Conservation (phyloP, 2,888 invertebrate genomes). For the Sminthurinus aureus region DNA sequence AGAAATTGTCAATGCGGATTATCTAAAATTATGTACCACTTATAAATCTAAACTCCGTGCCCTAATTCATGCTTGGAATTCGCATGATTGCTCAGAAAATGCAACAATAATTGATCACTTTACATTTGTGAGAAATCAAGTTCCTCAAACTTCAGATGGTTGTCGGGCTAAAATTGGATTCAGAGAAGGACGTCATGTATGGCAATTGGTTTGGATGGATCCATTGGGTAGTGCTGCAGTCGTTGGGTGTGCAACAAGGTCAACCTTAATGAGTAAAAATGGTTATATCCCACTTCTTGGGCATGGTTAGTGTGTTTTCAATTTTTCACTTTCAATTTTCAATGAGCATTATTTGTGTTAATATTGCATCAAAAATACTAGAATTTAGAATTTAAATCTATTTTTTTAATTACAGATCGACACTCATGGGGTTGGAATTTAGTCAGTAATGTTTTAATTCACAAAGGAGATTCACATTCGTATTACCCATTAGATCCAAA, state of each 20-base stretch:
- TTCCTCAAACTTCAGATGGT: slow-evolving; percentile 24
- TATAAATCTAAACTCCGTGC: slow-evolving; percentile 26
- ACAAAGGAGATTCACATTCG: slow-evolving; percentile 27
- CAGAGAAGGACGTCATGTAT: slow-evolving; percentile 29
- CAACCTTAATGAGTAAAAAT: slow-evolving; percentile 9
- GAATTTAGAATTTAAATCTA: too few relatives aligned
- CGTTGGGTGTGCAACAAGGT: slow-evolving; percentile 19
- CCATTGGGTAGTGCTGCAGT: slow-evolving; percentile 25
- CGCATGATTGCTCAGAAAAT: slow-evolving; percentile 30
- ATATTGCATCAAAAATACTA: too few relatives aligned
- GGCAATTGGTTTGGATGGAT: slow-evolving; percentile 25
- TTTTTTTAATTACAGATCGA: slow-evolving; percentile 7
- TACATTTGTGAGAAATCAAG: slow-evolving; percentile 21
- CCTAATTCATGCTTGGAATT: slow-evolving; percentile 21
- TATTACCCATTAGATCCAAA: slow-evolving; percentile 33
- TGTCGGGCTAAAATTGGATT: slow-evolving; percentile 31
- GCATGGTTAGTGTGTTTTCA: neutral
- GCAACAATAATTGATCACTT: neutral
- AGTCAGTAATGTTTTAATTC: slow-evolving; percentile 4
- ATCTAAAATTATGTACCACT: slow-evolving; percentile 15
- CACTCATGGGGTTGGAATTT: slow-evolving; percentile 33
- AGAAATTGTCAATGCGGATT: slow-evolving; percentile 2
- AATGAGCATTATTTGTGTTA: too few relatives aligned
- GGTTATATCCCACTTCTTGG: slow-evolving; percentile 14
- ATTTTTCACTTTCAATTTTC: neutral